These are phyloP conservation scores for Xestia sexstrigata DNA, from an alignment of 2,888 invertebrate genomes.

Conservation along the genomic window DNA sequence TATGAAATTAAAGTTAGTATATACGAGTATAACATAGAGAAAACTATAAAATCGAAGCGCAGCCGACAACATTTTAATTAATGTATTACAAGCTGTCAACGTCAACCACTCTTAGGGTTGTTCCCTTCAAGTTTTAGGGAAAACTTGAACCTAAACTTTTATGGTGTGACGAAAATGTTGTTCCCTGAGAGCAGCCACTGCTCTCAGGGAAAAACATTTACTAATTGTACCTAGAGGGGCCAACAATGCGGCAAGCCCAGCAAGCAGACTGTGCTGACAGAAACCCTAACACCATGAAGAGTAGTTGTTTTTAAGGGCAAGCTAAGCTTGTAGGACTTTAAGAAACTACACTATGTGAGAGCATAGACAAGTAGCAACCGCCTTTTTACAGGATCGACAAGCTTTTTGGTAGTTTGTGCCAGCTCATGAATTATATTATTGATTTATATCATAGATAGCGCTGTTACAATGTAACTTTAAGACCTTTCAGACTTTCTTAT, in stretches of 20 bases:
- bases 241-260: too few species aligned
- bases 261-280: too few species aligned
- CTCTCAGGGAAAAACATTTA: too few species aligned
- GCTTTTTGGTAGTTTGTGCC: background rate
- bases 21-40: constrained; percentile 22
- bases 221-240: too few species aligned
- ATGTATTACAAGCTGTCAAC: constrained; percentile 68
- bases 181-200: too few species aligned
- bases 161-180: background rate
- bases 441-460: too few species aligned
- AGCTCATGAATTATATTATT: background rate
- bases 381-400: background rate
- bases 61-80: constrained; percentile 68
- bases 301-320: too few species aligned
- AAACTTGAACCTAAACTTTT: too few species aligned
- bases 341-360: background rate
- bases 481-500: too few species aligned
- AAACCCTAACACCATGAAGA: too few species aligned
- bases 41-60: constrained; percentile 58
- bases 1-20: constrained; percentile 24
- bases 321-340: too few species aligned
- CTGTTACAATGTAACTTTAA: too few species aligned
- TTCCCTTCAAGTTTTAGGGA: background rate
- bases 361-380: background rate
- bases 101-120: constrained; percentile 62